Base-by-base conservation (phyloP, 2,888 invertebrate genomes). In the Drosophila anomalata region DNA sequence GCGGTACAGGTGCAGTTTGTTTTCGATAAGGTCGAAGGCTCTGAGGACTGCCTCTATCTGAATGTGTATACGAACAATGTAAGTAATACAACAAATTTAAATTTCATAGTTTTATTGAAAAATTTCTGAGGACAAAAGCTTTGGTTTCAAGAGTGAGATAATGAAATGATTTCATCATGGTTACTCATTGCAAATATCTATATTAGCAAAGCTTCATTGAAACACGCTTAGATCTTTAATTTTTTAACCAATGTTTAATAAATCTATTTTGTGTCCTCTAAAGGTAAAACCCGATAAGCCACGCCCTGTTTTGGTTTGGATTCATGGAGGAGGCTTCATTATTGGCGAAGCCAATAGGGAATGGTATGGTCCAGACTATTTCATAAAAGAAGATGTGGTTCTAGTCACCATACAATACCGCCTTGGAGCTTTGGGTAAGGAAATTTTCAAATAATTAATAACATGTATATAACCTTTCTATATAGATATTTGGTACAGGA, bases 41-140 rank as follows among this genome's bases (percentile, higher is more conserved):
- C 90, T 31, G 94, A 94, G 88, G 93, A 93, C 77, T 94, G 93
- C 70, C 87, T 93, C n/a, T 92, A 92, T 78, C 78, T 93, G 8
- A 93, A 93, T 87, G 91, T 93, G 29, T 92, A 85, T 56, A 89
- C 90, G 14, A 91, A 90, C 63, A 88, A 90, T 79, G 91, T 91
- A 68, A 82, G 87, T 78, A 55, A 20, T 5, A 5, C 3, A 20
- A 9, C 2, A 9, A 29, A 29, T 9, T 29, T 29, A 7, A 29
- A 3, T 42, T 17, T n/a, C 2, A 5, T 14, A 36, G n/a, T 36
- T 36, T 36, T 6, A 36, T 36, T 5, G 33, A 33, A 33, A 4
- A 12, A 33, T 11, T 33, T 12, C 4, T 33, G 12, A n/a, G 12
- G n/a, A 1, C 36, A 36, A 5, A 29, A 33, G 36, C 36, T 5